Base-by-base conservation (phyloP, 2,797 vertebrate genomes). In the Trematomus bernacchii region DNA sequence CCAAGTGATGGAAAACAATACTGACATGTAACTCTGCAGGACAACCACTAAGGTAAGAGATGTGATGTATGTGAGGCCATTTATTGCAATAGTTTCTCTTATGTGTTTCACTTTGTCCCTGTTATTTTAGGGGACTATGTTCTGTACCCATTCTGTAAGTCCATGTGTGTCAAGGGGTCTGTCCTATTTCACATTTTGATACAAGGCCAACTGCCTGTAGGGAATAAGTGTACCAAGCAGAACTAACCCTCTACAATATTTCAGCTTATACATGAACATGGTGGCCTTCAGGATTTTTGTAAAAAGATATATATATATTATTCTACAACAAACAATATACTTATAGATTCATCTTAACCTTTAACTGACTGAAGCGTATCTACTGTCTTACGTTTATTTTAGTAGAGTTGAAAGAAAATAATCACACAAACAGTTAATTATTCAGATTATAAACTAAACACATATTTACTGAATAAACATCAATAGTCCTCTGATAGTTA, bases 111-210 rank as follows among this genome's bases (percentile, higher is more conserved):
- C 55, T 71, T 47, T 21, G 60, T 23, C 42, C 19, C 14, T 53
- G 27, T 1, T 64, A 59, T 40, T 43, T 42, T 4, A 66, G 50
- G 30, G 66, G 58, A 61, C 53, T 52, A 8, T 60, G 48, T 48
- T 44, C 64, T 79, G 58, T 43, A 62, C 40, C 33, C 14, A 23
- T 55, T 79, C 23, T 73, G 63, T 47, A 23, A 51, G 33, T 50
- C 8, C 46, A 75, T 60, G 44, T 71, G 48, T 67, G 47, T 75
- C 30, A 57, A 61, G 48, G 19, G 23, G 10, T 66, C 8, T 72
- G 59, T 30, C 68, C 67, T 62, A 52, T 50, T 69, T 61, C 64
- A 71, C 37, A 71, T 68, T 69, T 74, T 37, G 19, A 64, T 9
- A 4, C 10, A 23, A 10, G 3, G 18, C 59, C 63, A 50, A 23